Evolutionary conservation across 2,888 invertebrate genomes (phyloP).

Genomic region (Psylliodes chrysocephalus): DNA sequence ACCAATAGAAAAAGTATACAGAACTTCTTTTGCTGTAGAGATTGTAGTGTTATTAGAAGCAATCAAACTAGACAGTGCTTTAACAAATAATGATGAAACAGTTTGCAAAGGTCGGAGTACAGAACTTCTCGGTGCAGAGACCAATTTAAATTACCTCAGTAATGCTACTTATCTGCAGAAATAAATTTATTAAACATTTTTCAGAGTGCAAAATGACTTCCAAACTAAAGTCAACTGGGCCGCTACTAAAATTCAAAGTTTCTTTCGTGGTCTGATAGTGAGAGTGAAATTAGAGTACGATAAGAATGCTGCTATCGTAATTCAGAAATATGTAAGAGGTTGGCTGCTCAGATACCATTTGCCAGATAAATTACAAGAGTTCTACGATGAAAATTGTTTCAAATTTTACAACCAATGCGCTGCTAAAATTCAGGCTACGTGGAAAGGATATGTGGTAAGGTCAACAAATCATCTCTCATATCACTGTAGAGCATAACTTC

Average conservation of each 20-base stretch:
- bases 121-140: neutral
- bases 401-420: conserved; percentile 54
- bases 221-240: conserved; percentile 44
- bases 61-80: too few relatives aligned
- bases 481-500: too few relatives aligned
- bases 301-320: conserved; percentile 51
- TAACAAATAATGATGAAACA: too few relatives aligned
- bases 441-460: conserved; percentile 57
- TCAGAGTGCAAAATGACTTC: conserved; percentile 28
- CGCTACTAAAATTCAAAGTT: conserved; percentile 57
- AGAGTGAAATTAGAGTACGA: conserved; percentile 50
- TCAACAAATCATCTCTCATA: too few relatives aligned
- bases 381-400: conserved; percentile 42
- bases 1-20: neutral
- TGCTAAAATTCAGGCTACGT: conserved; percentile 58
- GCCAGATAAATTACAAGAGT: conserved; percentile 45
- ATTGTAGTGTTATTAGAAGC: too few relatives aligned
- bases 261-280: conserved; percentile 54
- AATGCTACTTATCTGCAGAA: neutral
- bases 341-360: conserved; percentile 53
- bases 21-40: too few relatives aligned
- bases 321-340: conserved; percentile 58
- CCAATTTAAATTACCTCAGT: neutral
- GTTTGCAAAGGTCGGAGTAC: neutral
- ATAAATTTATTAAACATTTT: conserved; percentile 6